Evolutionary conservation across 2,113 vertebrate genomes (phyloP).

Genomic region (Otis tarda): DNA sequence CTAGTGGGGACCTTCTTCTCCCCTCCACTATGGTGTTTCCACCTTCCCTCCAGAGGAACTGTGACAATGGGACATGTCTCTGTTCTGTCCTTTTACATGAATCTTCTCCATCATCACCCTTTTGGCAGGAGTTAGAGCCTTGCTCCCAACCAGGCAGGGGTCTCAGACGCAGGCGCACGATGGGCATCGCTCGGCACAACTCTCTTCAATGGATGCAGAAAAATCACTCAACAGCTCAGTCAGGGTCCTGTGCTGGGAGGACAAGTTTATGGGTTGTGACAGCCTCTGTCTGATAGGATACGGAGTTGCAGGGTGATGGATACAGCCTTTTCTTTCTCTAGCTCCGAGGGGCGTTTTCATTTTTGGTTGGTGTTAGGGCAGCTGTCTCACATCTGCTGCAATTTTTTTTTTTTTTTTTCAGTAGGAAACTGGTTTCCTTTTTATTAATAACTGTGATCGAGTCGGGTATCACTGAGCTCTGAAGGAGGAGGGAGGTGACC

Average conservation of each 20-base stretch:
- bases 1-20: background rate
- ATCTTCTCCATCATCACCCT: rapidly evolving
- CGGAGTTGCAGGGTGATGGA: background rate
- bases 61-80: background rate
- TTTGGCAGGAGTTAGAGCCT: rapidly evolving
- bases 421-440: too few species aligned
- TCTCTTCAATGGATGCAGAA: background rate
- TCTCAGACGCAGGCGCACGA: rapidly evolving
- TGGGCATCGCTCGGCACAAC: background rate
- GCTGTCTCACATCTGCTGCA: background rate
- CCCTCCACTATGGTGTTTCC: background rate
- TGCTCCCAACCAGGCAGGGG: rapidly evolving
- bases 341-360: background rate
- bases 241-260: background rate
- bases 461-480: too few species aligned
- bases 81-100: background rate
- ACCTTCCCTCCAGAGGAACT: background rate
- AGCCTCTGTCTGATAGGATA: background rate
- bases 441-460: too few species aligned
- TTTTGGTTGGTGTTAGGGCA: background rate
- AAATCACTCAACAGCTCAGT: background rate
- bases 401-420: too few species aligned
- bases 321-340: background rate
- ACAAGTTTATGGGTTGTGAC: background rate
- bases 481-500: too few species aligned